Percentiles rank a stretch among this genome's conserved stretches.
Conservation (phyloP, 2,113 vertebrate genomes). For the Aegotheles bennettii region DNA sequence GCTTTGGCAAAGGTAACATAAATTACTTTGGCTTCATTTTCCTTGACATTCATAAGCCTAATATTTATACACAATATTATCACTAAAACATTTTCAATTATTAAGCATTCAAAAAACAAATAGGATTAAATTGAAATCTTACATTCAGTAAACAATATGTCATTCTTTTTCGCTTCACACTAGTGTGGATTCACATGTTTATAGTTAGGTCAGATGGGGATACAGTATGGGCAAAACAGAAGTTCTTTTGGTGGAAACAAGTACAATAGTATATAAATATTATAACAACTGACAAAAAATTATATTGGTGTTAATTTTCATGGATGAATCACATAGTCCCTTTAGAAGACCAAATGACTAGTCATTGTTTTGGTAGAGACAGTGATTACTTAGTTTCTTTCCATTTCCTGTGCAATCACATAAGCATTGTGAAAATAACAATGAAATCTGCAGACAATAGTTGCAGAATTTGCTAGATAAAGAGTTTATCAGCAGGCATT, state of each 20-base stretch:
- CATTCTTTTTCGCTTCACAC: background rate
- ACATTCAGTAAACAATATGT: background rate
- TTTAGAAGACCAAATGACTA: background rate
- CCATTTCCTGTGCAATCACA: constrained; percentile 25
- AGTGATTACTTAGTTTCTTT: background rate
- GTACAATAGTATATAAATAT: background rate
- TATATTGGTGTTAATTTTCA: background rate
- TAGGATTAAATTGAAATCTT: background rate
- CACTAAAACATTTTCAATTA: background rate
- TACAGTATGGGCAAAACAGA: background rate
- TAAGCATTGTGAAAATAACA: constrained; percentile 17
- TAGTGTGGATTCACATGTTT: background rate
- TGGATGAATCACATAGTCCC: background rate
- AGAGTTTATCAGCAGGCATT: background rate
- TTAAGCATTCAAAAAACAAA: background rate
- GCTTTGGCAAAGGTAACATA: background rate
- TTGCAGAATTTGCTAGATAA: background rate
- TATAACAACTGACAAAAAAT: background rate
- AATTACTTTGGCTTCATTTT: background rate
- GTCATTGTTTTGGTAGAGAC: background rate
- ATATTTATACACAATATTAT: background rate
- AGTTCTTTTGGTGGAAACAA: background rate
- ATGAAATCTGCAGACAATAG: background rate
- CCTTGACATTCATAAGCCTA: background rate
- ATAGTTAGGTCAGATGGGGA: background rate